A percentile compares a stretch with the other conserved stretches of the same genome.
These are phyloP conservation scores for Poecile atricapillus DNA, from an alignment of 2,113 vertebrate species.

Conservation along the genomic window DNA sequence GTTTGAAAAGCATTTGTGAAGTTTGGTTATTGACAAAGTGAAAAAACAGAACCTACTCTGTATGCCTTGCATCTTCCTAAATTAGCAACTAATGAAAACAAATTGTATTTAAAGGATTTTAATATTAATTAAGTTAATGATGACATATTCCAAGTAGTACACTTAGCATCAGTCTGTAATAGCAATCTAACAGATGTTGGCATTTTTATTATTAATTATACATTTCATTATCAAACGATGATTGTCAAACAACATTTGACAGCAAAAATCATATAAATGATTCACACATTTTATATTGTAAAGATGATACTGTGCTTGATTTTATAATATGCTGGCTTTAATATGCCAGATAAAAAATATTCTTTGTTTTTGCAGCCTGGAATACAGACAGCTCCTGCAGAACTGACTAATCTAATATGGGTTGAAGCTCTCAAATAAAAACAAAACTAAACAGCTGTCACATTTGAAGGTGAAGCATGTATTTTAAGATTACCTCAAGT, in stretches of 20 bases:
- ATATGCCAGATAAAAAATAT: slow-evolving; percentile 38
- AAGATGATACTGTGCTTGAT: slow-evolving; percentile 45
- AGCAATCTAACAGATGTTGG: slow-evolving; percentile 82
- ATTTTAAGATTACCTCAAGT: slow-evolving; percentile 33
- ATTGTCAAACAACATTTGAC: slow-evolving; percentile 80
- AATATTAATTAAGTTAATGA: slow-evolving; percentile 81
- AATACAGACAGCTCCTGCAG: slow-evolving; percentile 11
- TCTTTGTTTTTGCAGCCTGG: slow-evolving; percentile 42
- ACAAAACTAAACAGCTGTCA: not conserved
- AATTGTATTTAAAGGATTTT: slow-evolving; percentile 79
- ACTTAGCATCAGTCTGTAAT: slow-evolving; percentile 74
- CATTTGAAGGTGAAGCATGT: slow-evolving; percentile 3
- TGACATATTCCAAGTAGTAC: slow-evolving; percentile 76
- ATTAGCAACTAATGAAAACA: slow-evolving; percentile 78
- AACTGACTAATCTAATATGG: slow-evolving; percentile 7
- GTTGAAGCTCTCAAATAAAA: not conserved
- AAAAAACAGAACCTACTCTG: slow-evolving; percentile 43
- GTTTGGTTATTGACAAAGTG: slow-evolving; percentile 39
- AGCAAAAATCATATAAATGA: slow-evolving; percentile 66
- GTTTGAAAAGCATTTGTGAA: slow-evolving; percentile 56
- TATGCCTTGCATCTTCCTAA: slow-evolving; percentile 57
- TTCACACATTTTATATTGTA: slow-evolving; percentile 64
- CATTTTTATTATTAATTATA: slow-evolving; percentile 85
- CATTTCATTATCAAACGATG: slow-evolving; percentile 83
- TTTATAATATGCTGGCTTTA: slow-evolving; percentile 62